A percentile compares a stretch with the other conserved stretches of the same genome.
Evolutionary conservation across 2,888 invertebrate species (phyloP).

Genomic region (Hypena proboscidalis): DNA sequence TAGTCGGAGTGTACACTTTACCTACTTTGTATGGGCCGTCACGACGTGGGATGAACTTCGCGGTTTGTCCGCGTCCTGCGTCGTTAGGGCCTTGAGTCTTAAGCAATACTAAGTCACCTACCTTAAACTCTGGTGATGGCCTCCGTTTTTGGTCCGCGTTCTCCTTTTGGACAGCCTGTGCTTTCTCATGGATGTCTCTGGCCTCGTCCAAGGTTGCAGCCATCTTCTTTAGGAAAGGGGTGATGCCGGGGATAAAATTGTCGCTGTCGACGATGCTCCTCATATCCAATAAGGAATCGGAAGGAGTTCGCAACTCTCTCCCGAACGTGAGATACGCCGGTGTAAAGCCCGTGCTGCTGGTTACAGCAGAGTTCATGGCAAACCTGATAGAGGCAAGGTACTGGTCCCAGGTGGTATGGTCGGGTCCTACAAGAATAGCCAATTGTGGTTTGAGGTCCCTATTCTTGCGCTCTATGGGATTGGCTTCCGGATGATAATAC

Average conservation of each 20-base stretch:
- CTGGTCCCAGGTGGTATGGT: slow-evolving; percentile 3
- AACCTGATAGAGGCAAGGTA: slow-evolving; percentile 4
- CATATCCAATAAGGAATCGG: neutral
- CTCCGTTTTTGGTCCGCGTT: neutral
- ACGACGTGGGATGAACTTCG: neutral
- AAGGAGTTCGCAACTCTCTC: neutral
- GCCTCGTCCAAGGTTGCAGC: neutral
- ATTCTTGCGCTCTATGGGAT: slow-evolving; percentile 9
- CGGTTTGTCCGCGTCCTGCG: neutral
- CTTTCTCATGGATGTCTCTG: neutral
- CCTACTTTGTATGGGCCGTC: neutral
- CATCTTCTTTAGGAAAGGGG: neutral
- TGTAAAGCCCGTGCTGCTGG: neutral
- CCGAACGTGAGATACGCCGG: slow-evolving; percentile 2
- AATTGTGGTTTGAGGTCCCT: slow-evolving; percentile 6
- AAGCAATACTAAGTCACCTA: neutral
- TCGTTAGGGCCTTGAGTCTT: neutral
- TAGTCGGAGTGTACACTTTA: neutral
- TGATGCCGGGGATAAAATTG: slow-evolving; percentile 1
- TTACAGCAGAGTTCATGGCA: slow-evolving; percentile 6
- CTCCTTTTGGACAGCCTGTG: neutral
- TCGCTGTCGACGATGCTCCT: neutral
- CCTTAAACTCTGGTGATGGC: neutral
- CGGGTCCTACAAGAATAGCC: neutral
- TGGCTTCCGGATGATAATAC: slow-evolving; percentile 7